Percentiles rank a stretch among this genome's conserved stretches.
These are phyloP conservation scores for Drosophila tripunctata DNA, from an alignment of 2,888 invertebrate species.

Conservation along the genomic window DNA sequence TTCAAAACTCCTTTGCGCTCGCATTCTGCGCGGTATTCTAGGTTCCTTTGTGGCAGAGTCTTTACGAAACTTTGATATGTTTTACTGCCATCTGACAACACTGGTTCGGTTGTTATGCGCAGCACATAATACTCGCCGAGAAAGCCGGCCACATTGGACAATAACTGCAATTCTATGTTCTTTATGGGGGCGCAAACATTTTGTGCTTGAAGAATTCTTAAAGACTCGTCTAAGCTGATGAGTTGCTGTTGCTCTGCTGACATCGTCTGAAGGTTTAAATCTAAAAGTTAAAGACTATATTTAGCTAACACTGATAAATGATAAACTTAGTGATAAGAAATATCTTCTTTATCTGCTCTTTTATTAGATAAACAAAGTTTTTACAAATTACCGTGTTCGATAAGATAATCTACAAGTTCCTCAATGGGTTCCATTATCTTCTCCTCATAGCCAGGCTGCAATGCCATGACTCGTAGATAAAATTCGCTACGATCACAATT, in stretches of 20 bases:
- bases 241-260: not conserved
- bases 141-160: not conserved
- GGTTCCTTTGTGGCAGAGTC: slow-evolving; percentile 13
- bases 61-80: slow-evolving; percentile 2
- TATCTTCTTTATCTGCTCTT: not conserved
- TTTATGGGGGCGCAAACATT: not conserved
- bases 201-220: not conserved
- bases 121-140: slow-evolving; percentile 7
- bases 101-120: not conserved
- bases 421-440: slow-evolving; percentile 76
- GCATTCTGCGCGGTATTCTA: slow-evolving; percentile 2
- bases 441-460: slow-evolving; percentile 79
- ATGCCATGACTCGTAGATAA: slow-evolving; percentile 78
- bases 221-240: slow-evolving; percentile 1
- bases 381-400: slow-evolving; percentile 27
- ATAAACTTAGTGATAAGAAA: not conserved
- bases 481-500: slow-evolving; percentile 83
- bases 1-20: slow-evolving; percentile 1
- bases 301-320: not conserved
- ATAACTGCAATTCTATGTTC: not conserved
- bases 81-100: not conserved
- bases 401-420: slow-evolving; percentile 77
- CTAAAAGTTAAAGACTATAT: not conserved
- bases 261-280: not conserved
- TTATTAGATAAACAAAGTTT: not conserved